Evolutionary conservation across 2,797 vertebrate genomes (phyloP), one percentile per base, ranked within the genome.

Genomic region (Chromis chromis): DNA sequence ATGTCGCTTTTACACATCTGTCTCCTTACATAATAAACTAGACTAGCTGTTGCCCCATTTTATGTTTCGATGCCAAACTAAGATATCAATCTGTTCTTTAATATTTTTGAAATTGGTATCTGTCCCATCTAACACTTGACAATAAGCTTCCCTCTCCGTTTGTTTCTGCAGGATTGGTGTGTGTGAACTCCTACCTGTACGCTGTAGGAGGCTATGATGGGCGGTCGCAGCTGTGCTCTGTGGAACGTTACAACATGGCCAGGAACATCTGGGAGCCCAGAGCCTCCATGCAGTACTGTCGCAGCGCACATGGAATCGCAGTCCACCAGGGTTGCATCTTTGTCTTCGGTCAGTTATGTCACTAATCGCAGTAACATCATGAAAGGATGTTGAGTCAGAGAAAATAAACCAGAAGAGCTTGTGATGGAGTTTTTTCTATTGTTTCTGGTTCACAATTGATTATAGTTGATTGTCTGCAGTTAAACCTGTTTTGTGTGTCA

Each of bases 181-280:
- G 93, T 52, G 6, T 96, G 77, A 94, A 94, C 87, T 82, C 81
- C 1, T 86, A 91, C 83, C 90, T 96, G 73, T 96, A 94, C 4
- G 94, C 94, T 1, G 78, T 95, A 19, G 96, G 96, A 33, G 96
- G 96, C 2, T 96, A 95, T 10, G 93, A 96, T 33, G 95, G 95
- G 13, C 89, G 22, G 71, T 87, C 33, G 53, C 96, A 96, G 88
- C 91, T 96, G 58, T 85, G 86, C 56, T 89, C 92, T 0, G 85
- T 93, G 88, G 96, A 96, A 83, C 89, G 94, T 12, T 96, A 96
- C 86, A 95, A 92, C 4, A 68, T 91, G 5, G 48, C 81, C 65
- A 88, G 84, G 74, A 93, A 95, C 53, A 52, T 70, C 1, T 96
- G 95, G 96, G 95, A 95, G 74, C 80, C 86, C 27, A 65, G 92